Evolutionary conservation across 1,140 invertebrate genomes (phyloP), one percentile per base, ranked within the genome.

Genomic region (Homarus americanus): DNA sequence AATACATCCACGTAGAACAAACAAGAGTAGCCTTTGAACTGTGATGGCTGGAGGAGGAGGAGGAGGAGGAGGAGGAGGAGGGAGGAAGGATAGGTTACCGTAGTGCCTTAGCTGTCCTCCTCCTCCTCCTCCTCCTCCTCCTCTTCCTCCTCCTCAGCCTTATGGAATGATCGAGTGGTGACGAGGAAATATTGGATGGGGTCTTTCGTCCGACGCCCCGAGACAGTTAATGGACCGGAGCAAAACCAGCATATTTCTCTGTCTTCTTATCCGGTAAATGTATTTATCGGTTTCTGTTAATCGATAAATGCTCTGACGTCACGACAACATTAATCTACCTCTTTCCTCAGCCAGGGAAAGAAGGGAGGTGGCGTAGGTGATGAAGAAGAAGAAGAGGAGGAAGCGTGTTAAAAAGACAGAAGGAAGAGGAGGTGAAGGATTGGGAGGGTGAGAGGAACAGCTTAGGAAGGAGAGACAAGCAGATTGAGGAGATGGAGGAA

Each of bases 261-360:
- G 63, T 69, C 63, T 69, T 69, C 63, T 69, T 69, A 69, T 69
- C 63, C 63, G 5, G 63, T 69, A 69, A 69, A 69, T 69, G 63
- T 69, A 28, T 69, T 69, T 69, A 69, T 69, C 63, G 63, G 63
- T 69, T 69, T 69, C 63, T 69, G 63, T 69, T 69, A 69, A 69
- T 69, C 63, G 63, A 69, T 69, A 69, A 69, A 69, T 69, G n/a
- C n/a, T 12, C 63, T 32, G 63, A 32, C 63, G 63, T 69, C 28
- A 69, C 3, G 3, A 28, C n/a, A 69, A 32, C n/a, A 28, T 69
- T 69, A 69, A 69, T 69, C 63, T 69, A 69, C 63, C 5, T 69
- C 63, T 24, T 69, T 69, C 7, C 63, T 32, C n/a, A 32, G n/a
- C 28, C 63, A 0, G 0, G n/a, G 12, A 12, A 32, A 32, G n/a